Evolutionary conservation across 2,888 invertebrate genomes (phyloP).

Genomic region (Anaspis maculata): DNA sequence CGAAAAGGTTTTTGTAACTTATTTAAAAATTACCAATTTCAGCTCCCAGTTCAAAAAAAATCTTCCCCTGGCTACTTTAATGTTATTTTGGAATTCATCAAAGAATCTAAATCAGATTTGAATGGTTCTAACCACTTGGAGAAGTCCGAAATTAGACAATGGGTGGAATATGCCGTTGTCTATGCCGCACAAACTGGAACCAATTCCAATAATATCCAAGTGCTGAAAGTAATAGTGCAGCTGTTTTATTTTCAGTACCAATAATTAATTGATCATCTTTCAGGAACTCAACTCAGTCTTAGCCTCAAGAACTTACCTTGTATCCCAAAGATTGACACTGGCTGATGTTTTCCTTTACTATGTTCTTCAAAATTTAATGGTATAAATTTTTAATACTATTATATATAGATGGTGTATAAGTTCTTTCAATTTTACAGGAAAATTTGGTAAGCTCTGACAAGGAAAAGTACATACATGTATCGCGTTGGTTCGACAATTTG

Average conservation of each 20-base stretch:
- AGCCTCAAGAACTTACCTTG: slow-evolving; percentile 48
- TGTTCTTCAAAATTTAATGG: slow-evolving; percentile 57
- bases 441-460: slow-evolving; percentile 55
- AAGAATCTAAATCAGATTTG: slow-evolving; percentile 24
- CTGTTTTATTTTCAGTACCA: too few species aligned
- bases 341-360: slow-evolving; percentile 65
- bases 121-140: slow-evolving; percentile 22
- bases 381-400: slow-evolving; percentile 36
- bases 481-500: slow-evolving; percentile 70
- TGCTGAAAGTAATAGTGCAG: slow-evolving; percentile 28
- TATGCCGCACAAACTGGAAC: slow-evolving; percentile 22
- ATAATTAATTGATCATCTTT: too few species aligned
- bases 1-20: too few species aligned
- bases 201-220: slow-evolving; percentile 13
- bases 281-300: slow-evolving; percentile 51
- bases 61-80: slow-evolving; percentile 16
- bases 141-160: slow-evolving; percentile 33
- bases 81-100: slow-evolving; percentile 29
- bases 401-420: slow-evolving; percentile 1
- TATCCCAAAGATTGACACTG: slow-evolving; percentile 50
- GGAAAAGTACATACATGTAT: slow-evolving; percentile 60
- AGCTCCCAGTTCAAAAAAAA: slow-evolving; percentile 7
- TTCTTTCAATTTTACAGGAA: slow-evolving; percentile 46
- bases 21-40: slow-evolving; percentile 4
- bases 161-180: slow-evolving; percentile 36